Conservation (phyloP, 2,888 invertebrate species). For the Eilema sororculum region DNA sequence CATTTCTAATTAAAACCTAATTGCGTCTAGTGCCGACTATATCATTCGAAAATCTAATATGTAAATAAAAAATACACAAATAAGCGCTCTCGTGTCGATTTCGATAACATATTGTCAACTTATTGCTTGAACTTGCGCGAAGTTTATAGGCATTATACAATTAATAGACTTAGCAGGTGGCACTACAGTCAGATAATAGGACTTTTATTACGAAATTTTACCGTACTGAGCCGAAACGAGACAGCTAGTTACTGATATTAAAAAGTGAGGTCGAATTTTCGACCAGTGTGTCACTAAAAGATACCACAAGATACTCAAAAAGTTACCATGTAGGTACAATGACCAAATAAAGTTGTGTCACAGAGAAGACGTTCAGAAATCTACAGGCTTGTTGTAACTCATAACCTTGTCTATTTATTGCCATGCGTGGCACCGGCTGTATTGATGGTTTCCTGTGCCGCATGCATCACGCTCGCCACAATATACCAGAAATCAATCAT, state of each 20-base stretch:
- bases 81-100: not conserved
- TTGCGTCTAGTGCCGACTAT: not conserved
- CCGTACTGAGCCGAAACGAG: not conserved
- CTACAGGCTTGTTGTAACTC: constrained; percentile 53
- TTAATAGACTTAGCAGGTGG: not conserved
- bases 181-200: not conserved
- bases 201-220: not conserved
- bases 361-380: constrained; percentile 13
- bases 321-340: not conserved
- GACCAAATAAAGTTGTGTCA: not conserved
- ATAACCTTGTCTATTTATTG: constrained; percentile 67
- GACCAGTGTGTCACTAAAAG: too few relatives aligned
- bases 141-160: not conserved
- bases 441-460: constrained; percentile 68
- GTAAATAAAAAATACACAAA: too few relatives aligned
- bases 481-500: constrained; percentile 19
- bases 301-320: too few relatives aligned
- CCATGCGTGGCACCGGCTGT: constrained; percentile 57
- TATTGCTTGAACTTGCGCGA: not conserved
- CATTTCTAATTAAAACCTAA: too few relatives aligned
- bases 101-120: not conserved
- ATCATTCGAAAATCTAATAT: not conserved
- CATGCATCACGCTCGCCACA: constrained; percentile 31
- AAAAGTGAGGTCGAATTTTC: not conserved
- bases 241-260: not conserved